Base-by-base conservation (phyloP, 2,113 vertebrate genomes). In the Nycticebus coucang region DNA sequence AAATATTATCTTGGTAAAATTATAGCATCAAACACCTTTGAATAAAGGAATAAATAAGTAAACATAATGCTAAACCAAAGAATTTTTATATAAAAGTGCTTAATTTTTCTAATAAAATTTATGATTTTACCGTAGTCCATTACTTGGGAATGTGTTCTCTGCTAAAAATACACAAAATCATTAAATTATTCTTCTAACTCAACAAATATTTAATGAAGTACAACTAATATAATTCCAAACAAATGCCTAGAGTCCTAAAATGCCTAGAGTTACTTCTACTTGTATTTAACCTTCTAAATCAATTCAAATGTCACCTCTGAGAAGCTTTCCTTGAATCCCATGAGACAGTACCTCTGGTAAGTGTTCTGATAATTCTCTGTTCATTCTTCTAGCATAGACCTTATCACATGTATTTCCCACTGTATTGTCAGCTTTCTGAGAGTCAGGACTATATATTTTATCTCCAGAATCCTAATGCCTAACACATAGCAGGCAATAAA, bases 71-170 rank as follows among this genome's bases (percentile, higher is more conserved):
- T 80, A 81, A 94, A 79, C 12, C 21, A 92, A 87, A 66, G 4
- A 9, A 80, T 81, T 4, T 64, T 94, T 80, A 94, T 62, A 13
- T 50, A 90, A 95, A 91, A 89, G 37, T 19, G 53, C 13, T 33
- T 94, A 53, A 64, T 87, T 92, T 89, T 96, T 33, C 59, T 72
- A 84, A 24, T 35, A 75, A 90, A 88, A 87, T 37, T 74, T 86
- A 22, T 79, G n/a, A 50, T 96, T 93, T 83, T 35, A 90, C 17
- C 37, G 5, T 72, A 71, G 41, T 41, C 35, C 18, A 53, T 71
- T 93, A 28, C 71, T 75, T 75, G 62, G 28, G n/a, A 87, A 80
- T 26, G 18, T 74, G 15, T 69, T 53, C 66, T 75, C 50, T 78
- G 41, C 57, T 91, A 89, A 91, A 94, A 92, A 85, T 91, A 91